Base-by-base conservation (phyloP, 2,113 vertebrate species). In the Hippocampus mohnikei region DNA sequence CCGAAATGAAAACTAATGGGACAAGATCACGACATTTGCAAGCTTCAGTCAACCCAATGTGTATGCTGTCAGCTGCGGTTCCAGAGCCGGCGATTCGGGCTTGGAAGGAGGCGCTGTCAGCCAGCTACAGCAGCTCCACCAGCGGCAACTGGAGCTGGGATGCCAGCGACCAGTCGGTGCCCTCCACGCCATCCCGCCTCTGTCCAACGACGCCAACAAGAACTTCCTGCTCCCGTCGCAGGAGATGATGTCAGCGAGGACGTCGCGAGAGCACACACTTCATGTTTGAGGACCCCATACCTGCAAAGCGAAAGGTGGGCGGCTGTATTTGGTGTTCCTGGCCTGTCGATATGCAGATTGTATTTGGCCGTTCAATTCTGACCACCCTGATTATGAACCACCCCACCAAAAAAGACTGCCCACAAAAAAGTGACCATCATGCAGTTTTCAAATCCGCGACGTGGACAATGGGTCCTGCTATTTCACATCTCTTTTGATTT, bases 61-160 rank as follows among this genome's bases (percentile, higher is more conserved):
- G 7, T 60, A 16, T 64, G 1, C 78, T 76, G 15, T 81, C n/a
- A 73, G 69, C 69, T 85, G 72, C 77, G 86, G 87, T 88, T 33
- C 85, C 90, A 85, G 95, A 95, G 64, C 79, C 88, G 0, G 29
- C 89, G 70, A 48, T 79, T 59, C 93, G 93, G 72, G 83, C 89
- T 58, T 95, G 94, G 94, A 94, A 93, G 81, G 94, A 95, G 71
- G 86, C 84, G 76, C 76, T 93, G 61, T 95, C 94, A 71, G 90
- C 93, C 62, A 93, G 95, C 87, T 94, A 95, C 91, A 95, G 94
- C 92, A 94, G 94, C 84, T 94, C 93, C 53, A 92, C 91, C 85
- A 93, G 94, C 0, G 92, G 94, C 42, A 95, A 95, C 83, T 95
- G 94, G 94, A 94, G 94, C 90, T 97, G 95, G 95, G 95, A 95